Base-by-base conservation (phyloP, 2,113 vertebrate genomes). In the Grammomys surdaster region DNA sequence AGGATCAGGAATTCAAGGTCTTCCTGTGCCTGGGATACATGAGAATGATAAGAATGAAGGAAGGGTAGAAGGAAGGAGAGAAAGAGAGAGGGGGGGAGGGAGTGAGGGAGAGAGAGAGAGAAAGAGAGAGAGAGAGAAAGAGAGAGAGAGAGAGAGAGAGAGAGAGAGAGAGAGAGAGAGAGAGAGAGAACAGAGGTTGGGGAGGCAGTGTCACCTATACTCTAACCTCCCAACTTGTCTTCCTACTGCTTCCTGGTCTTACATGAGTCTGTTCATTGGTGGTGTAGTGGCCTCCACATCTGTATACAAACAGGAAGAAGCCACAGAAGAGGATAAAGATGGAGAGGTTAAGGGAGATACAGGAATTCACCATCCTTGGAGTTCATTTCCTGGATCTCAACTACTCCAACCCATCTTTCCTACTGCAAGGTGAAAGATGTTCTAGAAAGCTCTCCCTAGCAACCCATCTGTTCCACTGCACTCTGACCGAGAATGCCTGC, bases 251-350 rank as follows among this genome's bases (percentile, higher is more conserved):
- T 89, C 26, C 54, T 89, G 22, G 5, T 81, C 88, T 91, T 31
- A 54, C 77, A 67, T 69, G 72, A 94, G 51, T 69, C 40, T 89
- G 48, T 80, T 91, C 88, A 89, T 28, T 75, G 82, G 60, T 58
- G n/a, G 40, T 73, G 10, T 67, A 72, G 0, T 19, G 40, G 77
- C 33, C 51, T 48, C 46, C 7, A 72, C 65, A 80, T 58, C 24
- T 77, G 43, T 82, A 60, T 65, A 67, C 51, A 10, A 36, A 89
- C 31, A 88, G 56, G 48, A 90, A 84, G 48, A 78, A 93, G 75
- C 73, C 51, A 51, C 4, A 85, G 56, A 40, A 46, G 28, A 91
- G 26, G 40, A 56, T 36, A 67, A 75, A 75, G 90, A 40, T 73
- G 26, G 60, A 89, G 58, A 36, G 33, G 43, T 11, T 72, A 40